Base-by-base conservation (phyloP, 2,888 invertebrate genomes). In the Meteorus cinctellus region DNA sequence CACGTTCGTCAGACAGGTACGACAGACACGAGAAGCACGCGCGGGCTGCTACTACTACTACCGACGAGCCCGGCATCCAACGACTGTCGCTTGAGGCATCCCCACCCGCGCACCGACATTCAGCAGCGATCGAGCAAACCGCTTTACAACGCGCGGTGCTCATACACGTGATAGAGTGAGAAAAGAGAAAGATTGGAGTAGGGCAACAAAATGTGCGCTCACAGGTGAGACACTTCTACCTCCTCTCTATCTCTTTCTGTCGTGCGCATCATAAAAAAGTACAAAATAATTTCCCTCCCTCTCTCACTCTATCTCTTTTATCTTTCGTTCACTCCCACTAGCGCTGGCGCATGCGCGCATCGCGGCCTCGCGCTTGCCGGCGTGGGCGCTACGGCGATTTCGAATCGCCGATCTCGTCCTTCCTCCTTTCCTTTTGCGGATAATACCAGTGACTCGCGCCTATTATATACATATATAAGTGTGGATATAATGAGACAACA, bases 191-290 rank as follows among this genome's bases (percentile, higher is more conserved):
- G 66, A 31, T 51, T 70, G 77, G 81, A 86, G 85, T 84, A 84
- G 86, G 86, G 84, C 82, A 83, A 83, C 82, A 81, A 83, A 85
- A 83, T 83, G 83, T 82, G 75, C 72, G 75, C 72, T 70, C 81
- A 81, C 86, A 86, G 86, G 86, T 86, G 86, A 86, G 80, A 80
- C 76, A 82, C 80, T 79, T 77, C 41, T 41, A 76, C 77, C 63
- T 72, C 72, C 75, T 59, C 48, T 27, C 72, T 72, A 67, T 72
- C 75, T 36, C 72, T 59, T 74, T 36, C n/a, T 16, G 48, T 14
- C 16, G 48, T n/a, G 48, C n/a, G 48, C 48, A 48, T 48, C 48
- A 48, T 48, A 48, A 48, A 48, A 48, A 48, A 48, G 6, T 16
- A n/a, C 16, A 48, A 48, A 48, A 51, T 59, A 69, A 51, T 55